Evolutionary conservation across 2,888 invertebrate genomes (phyloP).

Genomic region (Eupithecia vulgata): DNA sequence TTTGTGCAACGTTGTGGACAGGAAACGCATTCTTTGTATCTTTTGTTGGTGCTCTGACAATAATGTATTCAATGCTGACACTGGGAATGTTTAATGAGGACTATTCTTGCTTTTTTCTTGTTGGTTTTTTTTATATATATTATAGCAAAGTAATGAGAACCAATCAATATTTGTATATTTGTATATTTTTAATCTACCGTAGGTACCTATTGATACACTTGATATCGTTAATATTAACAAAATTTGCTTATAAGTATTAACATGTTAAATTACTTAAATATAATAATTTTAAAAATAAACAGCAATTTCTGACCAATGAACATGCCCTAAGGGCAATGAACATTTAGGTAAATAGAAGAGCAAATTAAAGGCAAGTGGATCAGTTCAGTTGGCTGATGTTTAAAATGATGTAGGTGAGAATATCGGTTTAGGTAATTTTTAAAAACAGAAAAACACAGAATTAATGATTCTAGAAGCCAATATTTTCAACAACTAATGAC

Average conservation of each 20-base stretch:
- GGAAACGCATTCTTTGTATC: slow-evolving; percentile 53
- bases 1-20: slow-evolving; percentile 67
- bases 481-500: not conserved
- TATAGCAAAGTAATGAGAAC: not conserved
- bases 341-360: not conserved
- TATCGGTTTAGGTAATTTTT: not conserved
- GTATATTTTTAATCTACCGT: too few species aligned
- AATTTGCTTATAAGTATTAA: too few species aligned
- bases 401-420: not conserved
- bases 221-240: too few species aligned
- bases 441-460: not conserved
- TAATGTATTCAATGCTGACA: slow-evolving; percentile 40
- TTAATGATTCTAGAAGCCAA: too few species aligned
- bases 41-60: slow-evolving; percentile 45
- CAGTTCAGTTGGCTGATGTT: not conserved
- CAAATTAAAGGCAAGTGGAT: not conserved
- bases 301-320: too few species aligned
- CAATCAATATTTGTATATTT: too few species aligned
- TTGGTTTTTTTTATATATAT: not conserved
- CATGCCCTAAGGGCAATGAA: not conserved
- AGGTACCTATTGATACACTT: too few species aligned
- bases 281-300: too few species aligned
- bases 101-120: not conserved
- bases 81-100: slow-evolving; percentile 24
- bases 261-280: too few species aligned